Percentiles rank a stretch among this genome's conserved stretches.
Conservation (phyloP, 1,140 invertebrate species). For the Heliconius nattereri region DNA sequence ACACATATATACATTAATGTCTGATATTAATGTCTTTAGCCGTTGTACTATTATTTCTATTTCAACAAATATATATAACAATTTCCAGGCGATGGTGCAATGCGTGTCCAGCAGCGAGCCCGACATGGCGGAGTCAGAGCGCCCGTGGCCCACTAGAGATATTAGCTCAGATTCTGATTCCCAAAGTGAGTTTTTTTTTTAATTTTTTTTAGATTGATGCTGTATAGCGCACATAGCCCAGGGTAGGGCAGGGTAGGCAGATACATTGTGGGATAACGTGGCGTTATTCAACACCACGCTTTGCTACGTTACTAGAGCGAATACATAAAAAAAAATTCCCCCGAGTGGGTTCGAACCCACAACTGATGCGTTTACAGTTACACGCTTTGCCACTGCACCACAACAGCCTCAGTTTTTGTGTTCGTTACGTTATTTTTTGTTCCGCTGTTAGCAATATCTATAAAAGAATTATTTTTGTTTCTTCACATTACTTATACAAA, state of each 20-base stretch:
- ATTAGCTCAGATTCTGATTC: slow-evolving; percentile 58
- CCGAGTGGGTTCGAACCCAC: neutral
- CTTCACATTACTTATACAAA: no score
- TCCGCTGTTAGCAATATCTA: no score
- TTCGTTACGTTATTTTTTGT: no score
- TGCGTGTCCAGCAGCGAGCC: slow-evolving; percentile 92
- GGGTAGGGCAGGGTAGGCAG: neutral
- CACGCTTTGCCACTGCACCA: neutral
- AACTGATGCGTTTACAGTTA: neutral
- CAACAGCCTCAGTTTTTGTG: neutral
- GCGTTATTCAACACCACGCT: neutral
- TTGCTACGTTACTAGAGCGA: neutral
- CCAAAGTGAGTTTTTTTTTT: slow-evolving; percentile 54
- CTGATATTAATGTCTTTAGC: no score
- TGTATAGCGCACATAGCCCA: no score
- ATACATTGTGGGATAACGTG: neutral
- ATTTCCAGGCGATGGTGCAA: slow-evolving; percentile 89
- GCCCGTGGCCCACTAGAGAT: slow-evolving; percentile 59
- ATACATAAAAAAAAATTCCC: neutral
- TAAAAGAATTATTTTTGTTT: no score
- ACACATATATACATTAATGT: no score
- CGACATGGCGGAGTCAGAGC: slow-evolving; percentile 84
- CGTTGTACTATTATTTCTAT: no score
- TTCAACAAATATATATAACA: slow-evolving; percentile 1
- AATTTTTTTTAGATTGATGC: neutral